Evolutionary conservation across 2,113 vertebrate species (phyloP).

Genomic region (Todiramphus chloris): DNA sequence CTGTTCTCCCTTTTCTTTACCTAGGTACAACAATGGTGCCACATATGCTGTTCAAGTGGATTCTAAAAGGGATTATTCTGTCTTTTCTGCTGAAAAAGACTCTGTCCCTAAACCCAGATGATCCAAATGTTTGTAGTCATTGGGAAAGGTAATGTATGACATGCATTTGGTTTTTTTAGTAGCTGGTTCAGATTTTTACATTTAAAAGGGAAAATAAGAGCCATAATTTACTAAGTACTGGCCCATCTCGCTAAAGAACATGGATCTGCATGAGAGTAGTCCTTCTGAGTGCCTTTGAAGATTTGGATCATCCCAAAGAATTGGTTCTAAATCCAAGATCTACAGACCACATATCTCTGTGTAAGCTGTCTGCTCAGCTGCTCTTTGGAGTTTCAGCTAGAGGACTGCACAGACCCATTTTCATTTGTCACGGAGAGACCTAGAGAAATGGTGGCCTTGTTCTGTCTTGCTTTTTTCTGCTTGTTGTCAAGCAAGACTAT

Average conservation of each 20-base stretch:
- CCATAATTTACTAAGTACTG: neutral
- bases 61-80: conserved; percentile 68
- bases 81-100: conserved; percentile 71
- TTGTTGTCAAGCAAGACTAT: neutral
- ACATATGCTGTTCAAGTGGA: conserved; percentile 44
- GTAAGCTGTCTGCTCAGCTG: neutral
- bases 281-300: neutral
- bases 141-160: conserved; percentile 91
- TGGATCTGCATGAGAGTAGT: neutral
- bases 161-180: neutral
- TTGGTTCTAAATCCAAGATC: neutral
- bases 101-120: conserved; percentile 90
- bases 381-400: neutral
- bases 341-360: neutral
- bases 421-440: neutral
- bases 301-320: neutral
- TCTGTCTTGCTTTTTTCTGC: neutral
- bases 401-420: neutral
- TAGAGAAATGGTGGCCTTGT: neutral
- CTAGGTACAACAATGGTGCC: conserved; percentile 79
- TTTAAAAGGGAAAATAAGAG: neutral
- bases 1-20: neutral
- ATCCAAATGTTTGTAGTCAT: conserved; percentile 98
- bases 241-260: neutral
- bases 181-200: neutral